These are phyloP conservation scores for Eupeodes corollae DNA, from an alignment of 1,140 invertebrate species.

Conservation along the genomic window DNA sequence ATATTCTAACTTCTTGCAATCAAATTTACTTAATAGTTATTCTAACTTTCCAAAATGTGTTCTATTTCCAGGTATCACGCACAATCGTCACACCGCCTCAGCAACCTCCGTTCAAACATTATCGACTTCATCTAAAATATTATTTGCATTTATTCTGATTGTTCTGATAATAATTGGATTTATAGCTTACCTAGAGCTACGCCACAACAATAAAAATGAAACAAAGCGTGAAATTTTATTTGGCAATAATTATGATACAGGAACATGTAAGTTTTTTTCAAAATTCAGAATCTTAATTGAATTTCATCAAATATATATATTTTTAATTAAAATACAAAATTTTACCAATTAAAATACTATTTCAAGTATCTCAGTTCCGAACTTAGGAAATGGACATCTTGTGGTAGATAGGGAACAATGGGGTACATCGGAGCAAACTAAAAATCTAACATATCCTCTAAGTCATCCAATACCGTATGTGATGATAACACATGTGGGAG, in stretches of 20 bases:
- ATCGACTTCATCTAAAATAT: slow-evolving; percentile 19
- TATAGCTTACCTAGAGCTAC: slow-evolving; percentile 19
- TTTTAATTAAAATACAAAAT: too few species aligned
- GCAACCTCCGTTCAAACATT: slow-evolving; percentile 11
- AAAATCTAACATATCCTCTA: slow-evolving; percentile 15
- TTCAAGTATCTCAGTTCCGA: slow-evolving; percentile 27
- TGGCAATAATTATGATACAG: slow-evolving; percentile 27
- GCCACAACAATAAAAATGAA: slow-evolving; percentile 1
- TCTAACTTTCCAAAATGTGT: neutral
- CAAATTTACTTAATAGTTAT: neutral
- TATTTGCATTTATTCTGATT: slow-evolving; percentile 18
- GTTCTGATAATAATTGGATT: slow-evolving; percentile 17
- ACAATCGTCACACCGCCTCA: slow-evolving; percentile 5
- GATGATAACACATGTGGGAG: slow-evolving; percentile 38
- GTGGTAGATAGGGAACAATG: slow-evolving; percentile 39
- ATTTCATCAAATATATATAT: too few species aligned
- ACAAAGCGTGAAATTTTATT: slow-evolving; percentile 14
- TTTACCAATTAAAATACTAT: slow-evolving; percentile 14
- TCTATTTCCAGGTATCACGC: slow-evolving; percentile 20
- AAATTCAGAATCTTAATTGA: neutral
- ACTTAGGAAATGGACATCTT: slow-evolving; percentile 35
- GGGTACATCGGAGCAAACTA: slow-evolving; percentile 36
- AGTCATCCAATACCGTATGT: slow-evolving; percentile 32
- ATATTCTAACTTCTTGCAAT: too few species aligned
- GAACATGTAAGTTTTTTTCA: slow-evolving; percentile 30